Evolutionary conservation across 2,888 invertebrate species (phyloP), one percentile per base, ranked within the genome.

Genomic region (Sesia bembeciformis): DNA sequence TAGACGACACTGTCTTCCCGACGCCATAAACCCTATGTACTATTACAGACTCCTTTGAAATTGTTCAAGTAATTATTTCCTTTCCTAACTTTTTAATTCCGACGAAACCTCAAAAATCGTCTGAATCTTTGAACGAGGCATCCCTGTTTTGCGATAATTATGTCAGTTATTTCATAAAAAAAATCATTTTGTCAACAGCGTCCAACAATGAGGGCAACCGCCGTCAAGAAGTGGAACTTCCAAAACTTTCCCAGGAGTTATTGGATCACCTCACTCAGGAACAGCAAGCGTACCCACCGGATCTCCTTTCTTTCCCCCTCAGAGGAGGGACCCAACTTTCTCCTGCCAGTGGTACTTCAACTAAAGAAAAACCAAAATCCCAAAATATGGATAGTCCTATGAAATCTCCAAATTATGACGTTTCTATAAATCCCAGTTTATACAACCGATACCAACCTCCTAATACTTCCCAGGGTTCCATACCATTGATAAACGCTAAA

Each of bases 291-390:
- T 93, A 95, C 72, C 95, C 96, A 39, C 96, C 96, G 5, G 96
- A 96, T 75, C 89, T 96, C 5, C 84, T 96, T 56, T 93, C 96
- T 2, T 96, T 96, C 68, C 94, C 94, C 3, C 90, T 92, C 1
- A 71, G 84, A 73, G 81, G 77, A n/a, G 64, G 64, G 3, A 63
- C 82, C 43, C 84, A 85, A 54, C 70, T 86, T 3, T 92, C 92
- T 0, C 93, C 94, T 49, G 91, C 77, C 0, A 75, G 74, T 40
- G 74, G 73, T 3, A 63, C 70, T 6, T 72, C 76, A 7, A 61
- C 64, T 38, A 62, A 63, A 4, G 60, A 61, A 50, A 49, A 43
- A 41, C 65, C 67, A 1, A 65, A 69, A 52, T 58, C 65, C 4
- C 54, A 60, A 53, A 67, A 60, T 40, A 63, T 63, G 3, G 73